Base-by-base conservation (phyloP, 2,113 vertebrate genomes). In the Bostrychus sinensis region DNA sequence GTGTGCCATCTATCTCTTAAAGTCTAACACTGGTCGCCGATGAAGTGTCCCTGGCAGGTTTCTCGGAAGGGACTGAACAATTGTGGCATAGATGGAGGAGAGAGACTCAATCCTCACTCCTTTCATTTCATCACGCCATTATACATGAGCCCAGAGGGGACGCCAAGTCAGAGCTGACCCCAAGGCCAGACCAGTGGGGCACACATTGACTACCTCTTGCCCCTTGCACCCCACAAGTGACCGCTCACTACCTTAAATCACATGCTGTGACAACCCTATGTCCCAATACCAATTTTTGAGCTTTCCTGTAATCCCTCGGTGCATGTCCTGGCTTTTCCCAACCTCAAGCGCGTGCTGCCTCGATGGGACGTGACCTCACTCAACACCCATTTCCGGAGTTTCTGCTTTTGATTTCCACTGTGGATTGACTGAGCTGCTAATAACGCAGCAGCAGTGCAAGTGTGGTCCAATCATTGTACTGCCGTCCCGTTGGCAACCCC, bases 371-470 rank as follows among this genome's bases (percentile, higher is more conserved):
- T 80, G 84, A 90, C 89, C 89, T 90, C 85, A 77, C 86, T 82
- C 85, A 82, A 88, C 88, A 87, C 81, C 89, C 83, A 90, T 90
- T 90, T 92, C 87, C 83, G 78, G 81, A 75, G 73, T 86, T 75
- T 77, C 84, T 83, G 82, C 86, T 82, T 89, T 82, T 92, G 88
- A 92, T 92, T 92, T 92, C 91, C 90, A 91, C 89, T 79, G 91
- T 90, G 91, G 82, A 85, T 91, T 91, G 66, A 57, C 79, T 84
- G 72, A 70, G 78, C 83, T 9, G 75, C 78, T 84, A 86, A 89
- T 82, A 85, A 81, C 60, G 77, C 85, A 43, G 65, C 23, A 1
- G 56, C n/a, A n/a, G 71, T 46, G 30, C 30, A 7, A 32, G 56
- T 37, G 57, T 56, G 76, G 79, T 67, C 82, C 88, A 80, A 86